phyloP scores from a whole-genome alignment of 2,888 invertebrate species.

The Lordiphosa andalusiaca region DNA sequence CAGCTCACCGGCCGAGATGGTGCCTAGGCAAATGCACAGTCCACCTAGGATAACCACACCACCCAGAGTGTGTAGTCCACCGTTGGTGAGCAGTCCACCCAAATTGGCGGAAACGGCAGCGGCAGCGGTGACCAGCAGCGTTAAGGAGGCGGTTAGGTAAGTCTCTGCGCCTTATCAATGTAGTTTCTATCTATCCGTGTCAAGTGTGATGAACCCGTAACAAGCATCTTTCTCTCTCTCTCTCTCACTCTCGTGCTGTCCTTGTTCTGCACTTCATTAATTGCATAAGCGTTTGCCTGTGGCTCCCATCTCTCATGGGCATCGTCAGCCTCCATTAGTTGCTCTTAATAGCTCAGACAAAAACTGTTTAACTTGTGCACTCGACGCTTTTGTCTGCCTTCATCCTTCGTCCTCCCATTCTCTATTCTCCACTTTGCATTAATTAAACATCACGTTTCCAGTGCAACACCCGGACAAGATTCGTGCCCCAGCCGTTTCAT shows the following conservation, averaged over 20 bases:
- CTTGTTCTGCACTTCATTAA: conserved; percentile 49
- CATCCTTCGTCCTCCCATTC: conserved; percentile 5
- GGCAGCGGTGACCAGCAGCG: conserved; percentile 40
- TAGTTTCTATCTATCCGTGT: conserved; percentile 28
- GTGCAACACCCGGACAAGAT: conserved; percentile 74
- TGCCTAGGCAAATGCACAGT: conserved; percentile 70
- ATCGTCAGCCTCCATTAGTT: conserved; percentile 61
- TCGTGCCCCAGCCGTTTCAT: conserved; percentile 23
- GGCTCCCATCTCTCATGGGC: conserved; percentile 7
- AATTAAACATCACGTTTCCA: conserved; percentile 76
- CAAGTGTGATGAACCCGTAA: conserved; percentile 17
- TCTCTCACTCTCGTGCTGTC: conserved; percentile 12
- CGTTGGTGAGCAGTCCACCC: conserved; percentile 74
- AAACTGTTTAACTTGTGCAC: conserved; percentile 62
- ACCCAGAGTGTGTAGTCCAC: conserved; percentile 75
- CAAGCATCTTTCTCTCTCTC: conserved; percentile 17
- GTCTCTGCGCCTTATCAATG: conserved; percentile 1
- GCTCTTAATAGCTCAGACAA: conserved; percentile 54
- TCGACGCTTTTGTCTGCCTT: conserved; percentile 30
- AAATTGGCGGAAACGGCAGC: conserved; percentile 57
- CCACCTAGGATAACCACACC: conserved; percentile 74
- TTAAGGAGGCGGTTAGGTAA: conserved; percentile 44
- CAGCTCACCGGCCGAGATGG: conserved; percentile 63
- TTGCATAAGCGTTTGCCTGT: conserved; percentile 53
- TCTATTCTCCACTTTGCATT: conserved; percentile 60